A percentile compares a stretch with the other conserved stretches of the same genome.
These are phyloP conservation scores for Bungarus multicinctus DNA, from an alignment of 2,113 vertebrate genomes.

Conservation along the genomic window DNA sequence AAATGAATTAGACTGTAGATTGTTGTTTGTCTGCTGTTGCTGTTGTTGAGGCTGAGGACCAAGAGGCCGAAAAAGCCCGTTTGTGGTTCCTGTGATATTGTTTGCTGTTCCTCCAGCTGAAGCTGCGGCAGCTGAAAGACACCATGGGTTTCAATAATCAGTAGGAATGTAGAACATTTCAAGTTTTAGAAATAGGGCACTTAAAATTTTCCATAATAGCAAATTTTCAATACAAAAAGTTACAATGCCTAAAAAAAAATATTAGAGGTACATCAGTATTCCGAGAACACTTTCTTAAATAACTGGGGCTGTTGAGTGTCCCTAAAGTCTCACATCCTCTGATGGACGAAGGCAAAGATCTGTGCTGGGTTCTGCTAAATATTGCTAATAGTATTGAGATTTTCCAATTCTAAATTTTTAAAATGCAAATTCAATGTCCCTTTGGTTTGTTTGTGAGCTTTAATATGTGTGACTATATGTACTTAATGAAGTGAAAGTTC, in stretches of 20 bases:
- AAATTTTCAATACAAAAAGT: background rate
- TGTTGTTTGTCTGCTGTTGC: conserved; percentile 81
- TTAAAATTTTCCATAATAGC: conserved; percentile 27
- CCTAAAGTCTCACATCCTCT: background rate
- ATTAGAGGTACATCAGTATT: background rate
- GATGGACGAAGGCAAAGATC: background rate
- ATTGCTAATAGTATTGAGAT: background rate
- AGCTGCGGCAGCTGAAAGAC: conserved; percentile 82
- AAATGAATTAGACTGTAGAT: conserved; percentile 90
- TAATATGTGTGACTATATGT: background rate
- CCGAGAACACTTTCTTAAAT: background rate
- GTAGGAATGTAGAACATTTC: conserved; percentile 39
- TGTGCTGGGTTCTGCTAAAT: background rate
- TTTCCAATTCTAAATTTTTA: background rate
- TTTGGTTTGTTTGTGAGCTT: background rate
- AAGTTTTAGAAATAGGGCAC: conserved; percentile 41
- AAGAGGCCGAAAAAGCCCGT: conserved; percentile 90
- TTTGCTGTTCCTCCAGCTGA: conserved; percentile 89
- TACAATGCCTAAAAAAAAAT: background rate
- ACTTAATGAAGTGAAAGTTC: background rate
- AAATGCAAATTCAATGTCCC: background rate
- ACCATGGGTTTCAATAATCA: conserved; percentile 55
- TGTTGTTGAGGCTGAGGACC: conserved; percentile 85
- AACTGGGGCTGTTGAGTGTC: background rate
- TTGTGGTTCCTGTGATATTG: conserved; percentile 87